Evolutionary conservation across 2,797 vertebrate genomes (phyloP), one percentile per base, ranked within the genome.

Genomic region (Acanthurus lineatus): DNA sequence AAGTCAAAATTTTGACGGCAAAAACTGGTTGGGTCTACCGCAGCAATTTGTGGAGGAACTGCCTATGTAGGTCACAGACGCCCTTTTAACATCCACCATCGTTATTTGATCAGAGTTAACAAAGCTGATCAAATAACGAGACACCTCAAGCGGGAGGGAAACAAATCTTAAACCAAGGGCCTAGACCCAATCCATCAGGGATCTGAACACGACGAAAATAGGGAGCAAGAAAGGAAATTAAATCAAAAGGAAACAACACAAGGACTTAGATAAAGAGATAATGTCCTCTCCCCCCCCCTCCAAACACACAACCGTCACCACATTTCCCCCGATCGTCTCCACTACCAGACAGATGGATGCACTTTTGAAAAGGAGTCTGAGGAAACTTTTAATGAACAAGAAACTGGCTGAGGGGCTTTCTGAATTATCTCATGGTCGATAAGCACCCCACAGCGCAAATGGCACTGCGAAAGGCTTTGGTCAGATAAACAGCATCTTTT

Each of bases 351-450:
- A 90, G 91, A 91, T 83, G 84, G 85, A 92, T 90, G 90, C 90
- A 91, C 86, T 92, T 88, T 86, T 92, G 87, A 91, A 88, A 80
- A 90, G 56, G 63, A 90, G 82, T 83, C 87, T 19, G 67, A 87
- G 87, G 92, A 93, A 94, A 94, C 92, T 93, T 94, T 93, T 92
- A 94, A 95, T 93, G 92, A 94, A 95, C 89, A 91, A 88, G 88
- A 86, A 70, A 82, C 83, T 64, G 78, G 78, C 87, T 81, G 87
- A 90, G 89, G 86, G 86, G 71, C 86, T 89, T 92, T 92, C 79
- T 89, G 87, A 92, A 93, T 94, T 91, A 93, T 91, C 92, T 92
- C 82, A 82, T 76, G 91, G 92, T 93, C 85, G 85, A 94, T 93
- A 94, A 91, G 87, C 88, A 85, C 86, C 91, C 87, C 78, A 73